Evolutionary conservation across 35 echinoderm and acorn worm species (phyloP).

Genomic region (Stichopus chloronotus): DNA sequence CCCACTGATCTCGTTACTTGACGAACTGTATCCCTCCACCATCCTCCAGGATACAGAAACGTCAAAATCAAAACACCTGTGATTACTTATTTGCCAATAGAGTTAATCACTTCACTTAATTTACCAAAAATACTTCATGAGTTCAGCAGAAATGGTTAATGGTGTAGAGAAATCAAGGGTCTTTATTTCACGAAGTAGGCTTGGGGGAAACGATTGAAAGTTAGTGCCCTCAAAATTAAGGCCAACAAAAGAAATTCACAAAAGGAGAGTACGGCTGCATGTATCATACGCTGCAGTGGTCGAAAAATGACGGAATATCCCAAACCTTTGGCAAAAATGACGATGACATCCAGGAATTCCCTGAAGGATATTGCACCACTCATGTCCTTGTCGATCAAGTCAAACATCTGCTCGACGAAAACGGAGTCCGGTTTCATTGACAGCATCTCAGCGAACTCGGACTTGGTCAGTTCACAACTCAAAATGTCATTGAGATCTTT

Average conservation of each 20-base stretch:
- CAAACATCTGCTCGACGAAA: conserved; percentile 98
- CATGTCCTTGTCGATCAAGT: conserved; percentile 92
- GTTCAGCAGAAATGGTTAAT: too few relatives aligned
- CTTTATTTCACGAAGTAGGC: too few relatives aligned
- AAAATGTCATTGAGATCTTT: conserved; percentile 84
- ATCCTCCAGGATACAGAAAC: too few relatives aligned
- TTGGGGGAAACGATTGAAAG: too few relatives aligned
- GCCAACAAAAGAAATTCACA: not conserved
- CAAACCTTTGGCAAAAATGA: conserved; percentile 97
- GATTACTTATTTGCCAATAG: too few relatives aligned
- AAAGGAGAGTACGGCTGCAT: not conserved
- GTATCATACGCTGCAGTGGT: too few relatives aligned
- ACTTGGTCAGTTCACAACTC: conserved; percentile 90
- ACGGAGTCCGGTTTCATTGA: conserved; percentile 89
- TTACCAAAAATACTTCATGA: too few relatives aligned
- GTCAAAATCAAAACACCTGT: too few relatives aligned
- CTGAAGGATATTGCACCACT: conserved; percentile 92
- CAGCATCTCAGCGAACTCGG: conserved; percentile 93
- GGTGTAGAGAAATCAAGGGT: too few relatives aligned
- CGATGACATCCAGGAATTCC: conserved; percentile 96
- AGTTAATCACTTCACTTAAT: too few relatives aligned
- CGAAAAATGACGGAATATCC: not conserved
- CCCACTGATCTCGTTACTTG: too few relatives aligned
- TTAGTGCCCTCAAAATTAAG: not conserved
- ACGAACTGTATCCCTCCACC: too few relatives aligned